Base-by-base conservation (phyloP, 2,888 invertebrate genomes). In the Colostygia pectinataria region DNA sequence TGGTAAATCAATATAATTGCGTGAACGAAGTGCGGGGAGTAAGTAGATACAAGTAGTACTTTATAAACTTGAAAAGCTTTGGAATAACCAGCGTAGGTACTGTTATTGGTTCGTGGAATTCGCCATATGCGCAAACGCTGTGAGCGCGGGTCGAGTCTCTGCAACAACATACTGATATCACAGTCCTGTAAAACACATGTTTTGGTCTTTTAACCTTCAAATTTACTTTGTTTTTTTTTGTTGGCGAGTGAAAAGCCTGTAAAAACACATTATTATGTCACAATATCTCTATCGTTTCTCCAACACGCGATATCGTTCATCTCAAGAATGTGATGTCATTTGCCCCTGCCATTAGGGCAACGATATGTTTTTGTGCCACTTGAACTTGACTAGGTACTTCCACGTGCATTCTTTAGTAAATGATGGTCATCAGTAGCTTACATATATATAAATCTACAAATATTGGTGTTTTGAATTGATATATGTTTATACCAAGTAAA, bases 31-130 rank as follows among this genome's bases (percentile, higher is more conserved):
- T n/a, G n/a, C n/a, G n/a, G n/a, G n/a, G n/a, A n/a, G n/a, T n/a
- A n/a, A n/a, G n/a, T n/a, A n/a, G n/a, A n/a, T n/a, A n/a, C n/a
- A n/a, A n/a, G 2, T 15, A 15, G 2, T 15, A 3, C 2, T 2
- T 15, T 3, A 15, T 15, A 41, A 8, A 27, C 29, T 37, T 33
- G 36, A 31, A 33, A 45, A 18, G 18, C n/a, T 46, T 39, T 40
- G 31, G 36, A 40, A 40, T 29, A 50, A 34, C 40, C 31, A 12
- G 34, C 65, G 18, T 20, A 20, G 4, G 4, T 20, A 20, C 60
- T 44, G 54, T 49, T 23, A 33, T 41, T 53, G 57, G 63, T 80
- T 79, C 76, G 67, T 67, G 66, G 77, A 77, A 79, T 58, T 52
- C 47, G 55, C 63, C 71, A 69, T 66, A 65, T 65, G 65, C 62